A percentile compares a stretch with the other conserved stretches of the same genome.
Evolutionary conservation across 2,888 invertebrate species (phyloP).

Genomic region (Ophion ventricosus): DNA sequence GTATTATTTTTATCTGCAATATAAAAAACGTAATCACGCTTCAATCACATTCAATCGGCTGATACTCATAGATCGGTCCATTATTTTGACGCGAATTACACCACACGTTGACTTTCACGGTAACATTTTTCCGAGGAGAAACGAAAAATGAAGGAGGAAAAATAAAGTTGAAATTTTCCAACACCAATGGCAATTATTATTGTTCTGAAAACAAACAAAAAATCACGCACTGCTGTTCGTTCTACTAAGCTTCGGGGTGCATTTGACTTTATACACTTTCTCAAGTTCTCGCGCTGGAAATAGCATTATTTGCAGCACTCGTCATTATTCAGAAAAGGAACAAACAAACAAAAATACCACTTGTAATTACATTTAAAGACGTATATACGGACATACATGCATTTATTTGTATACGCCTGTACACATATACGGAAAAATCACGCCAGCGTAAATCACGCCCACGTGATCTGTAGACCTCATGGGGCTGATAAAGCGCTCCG

Average conservation of each 20-base stretch:
- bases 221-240: conserved; percentile 15
- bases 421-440: too few species aligned
- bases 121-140: background rate
- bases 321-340: conserved; percentile 16
- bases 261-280: conserved; percentile 22
- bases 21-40: background rate
- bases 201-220: conserved; percentile 19
- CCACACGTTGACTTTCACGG: background rate
- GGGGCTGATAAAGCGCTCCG: conserved; percentile 11
- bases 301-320: conserved; percentile 39
- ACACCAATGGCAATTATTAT: conserved; percentile 15
- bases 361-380: conserved; percentile 1
- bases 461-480: conserved; percentile 7
- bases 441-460: too few species aligned
- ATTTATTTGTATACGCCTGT: background rate
- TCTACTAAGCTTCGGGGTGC: conserved; percentile 20
- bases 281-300: conserved; percentile 13
- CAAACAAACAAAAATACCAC: conserved; percentile 1
- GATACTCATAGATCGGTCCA: conserved; percentile 37
- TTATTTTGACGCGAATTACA: conserved; percentile 13
- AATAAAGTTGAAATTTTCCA: conserved; percentile 9
- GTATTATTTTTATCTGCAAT: background rate
- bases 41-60: conserved; percentile 28
- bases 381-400: conserved; percentile 2
- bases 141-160: background rate